A percentile compares a stretch with the other conserved stretches of the same genome.
phyloP scores from a whole-genome alignment of 2,113 vertebrate species.

The Anolis carolinensis region DNA sequence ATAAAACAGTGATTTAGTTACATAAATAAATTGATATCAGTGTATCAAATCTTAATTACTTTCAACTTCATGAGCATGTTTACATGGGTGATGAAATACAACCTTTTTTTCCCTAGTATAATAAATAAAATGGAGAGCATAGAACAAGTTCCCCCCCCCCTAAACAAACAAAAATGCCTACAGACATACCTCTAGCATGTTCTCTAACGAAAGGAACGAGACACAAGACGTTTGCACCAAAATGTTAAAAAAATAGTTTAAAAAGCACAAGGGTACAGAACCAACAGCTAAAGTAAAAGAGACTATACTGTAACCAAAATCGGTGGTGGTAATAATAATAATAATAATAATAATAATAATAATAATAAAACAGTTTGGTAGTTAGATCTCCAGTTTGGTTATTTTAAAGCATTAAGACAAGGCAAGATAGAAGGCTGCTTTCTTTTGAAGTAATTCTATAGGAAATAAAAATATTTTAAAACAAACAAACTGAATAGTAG shows the following conservation, averaged over 20 bases:
- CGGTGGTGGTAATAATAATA: conserved; percentile 73
- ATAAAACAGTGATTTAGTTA: conserved; percentile 99
- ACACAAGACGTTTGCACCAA: conserved; percentile 95
- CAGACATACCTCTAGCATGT: conserved; percentile 94
- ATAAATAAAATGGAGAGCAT: conserved; percentile 96
- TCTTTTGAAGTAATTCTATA: conserved; percentile 90
- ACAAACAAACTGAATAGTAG: conserved; percentile 77
- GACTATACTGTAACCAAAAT: conserved; percentile 96
- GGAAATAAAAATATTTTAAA: conserved; percentile 81
- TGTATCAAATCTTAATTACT: conserved; percentile 99
- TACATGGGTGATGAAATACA: conserved; percentile 95
- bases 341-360: conserved; percentile 57
- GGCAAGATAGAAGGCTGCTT: conserved; percentile 98
- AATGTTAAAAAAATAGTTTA: conserved; percentile 85
- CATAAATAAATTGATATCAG: conserved; percentile 99
- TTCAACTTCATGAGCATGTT: conserved; percentile 99
- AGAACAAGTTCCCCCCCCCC: conserved; percentile 78
- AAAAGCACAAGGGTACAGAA: conserved; percentile 95
- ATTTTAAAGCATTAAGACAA: conserved; percentile 99
- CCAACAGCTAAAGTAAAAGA: conserved; percentile 98
- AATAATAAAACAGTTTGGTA: conserved; percentile 86
- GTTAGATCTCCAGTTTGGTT: conserved; percentile 99
- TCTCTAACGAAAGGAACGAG: conserved; percentile 91
- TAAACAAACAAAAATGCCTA: conserved; percentile 86
- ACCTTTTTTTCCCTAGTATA: conserved; percentile 90